Evolutionary conservation across 2,888 invertebrate species (phyloP).

Genomic region (Pristionchus japonicus): DNA sequence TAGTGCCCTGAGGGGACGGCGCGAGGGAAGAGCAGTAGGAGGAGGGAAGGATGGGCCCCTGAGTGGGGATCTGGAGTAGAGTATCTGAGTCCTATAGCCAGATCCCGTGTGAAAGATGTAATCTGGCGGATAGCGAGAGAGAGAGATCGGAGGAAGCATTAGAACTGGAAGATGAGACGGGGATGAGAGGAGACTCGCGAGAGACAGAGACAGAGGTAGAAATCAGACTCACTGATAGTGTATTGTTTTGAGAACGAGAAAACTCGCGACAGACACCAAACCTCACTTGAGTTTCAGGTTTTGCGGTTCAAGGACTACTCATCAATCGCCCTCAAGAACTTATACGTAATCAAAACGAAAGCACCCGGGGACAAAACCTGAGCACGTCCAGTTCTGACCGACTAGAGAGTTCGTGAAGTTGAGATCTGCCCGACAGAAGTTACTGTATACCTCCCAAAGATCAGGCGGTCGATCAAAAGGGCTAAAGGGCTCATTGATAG

Average conservation of each 20-base stretch:
- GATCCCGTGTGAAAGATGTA: constrained; percentile 34
- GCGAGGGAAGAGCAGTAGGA: neutral
- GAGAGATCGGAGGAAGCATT: neutral
- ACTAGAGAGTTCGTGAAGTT: no score
- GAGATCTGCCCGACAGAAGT: no score
- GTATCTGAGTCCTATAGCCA: neutral
- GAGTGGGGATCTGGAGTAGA: neutral
- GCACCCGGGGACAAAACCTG: no score
- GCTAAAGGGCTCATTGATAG: neutral
- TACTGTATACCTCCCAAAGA: neutral
- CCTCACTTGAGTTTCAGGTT: neutral
- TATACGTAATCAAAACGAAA: neutral
- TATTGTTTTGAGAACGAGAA: constrained; percentile 24
- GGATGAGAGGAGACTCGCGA: neutral
- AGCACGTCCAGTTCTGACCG: no score
- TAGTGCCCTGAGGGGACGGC: neutral
- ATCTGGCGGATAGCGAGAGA: constrained; percentile 25
- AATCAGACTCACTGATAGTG: constrained; percentile 11
- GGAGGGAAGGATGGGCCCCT: neutral
- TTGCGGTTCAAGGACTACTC: neutral
- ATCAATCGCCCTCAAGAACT: neutral
- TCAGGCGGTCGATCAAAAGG: constrained; percentile 1
- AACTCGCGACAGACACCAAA: neutral
- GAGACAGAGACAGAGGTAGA: neutral
- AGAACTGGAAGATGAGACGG: constrained; percentile 10